Evolutionary conservation across 2,888 invertebrate species (phyloP), one percentile per base, ranked within the genome.

Genomic region (Globia sparganii): DNA sequence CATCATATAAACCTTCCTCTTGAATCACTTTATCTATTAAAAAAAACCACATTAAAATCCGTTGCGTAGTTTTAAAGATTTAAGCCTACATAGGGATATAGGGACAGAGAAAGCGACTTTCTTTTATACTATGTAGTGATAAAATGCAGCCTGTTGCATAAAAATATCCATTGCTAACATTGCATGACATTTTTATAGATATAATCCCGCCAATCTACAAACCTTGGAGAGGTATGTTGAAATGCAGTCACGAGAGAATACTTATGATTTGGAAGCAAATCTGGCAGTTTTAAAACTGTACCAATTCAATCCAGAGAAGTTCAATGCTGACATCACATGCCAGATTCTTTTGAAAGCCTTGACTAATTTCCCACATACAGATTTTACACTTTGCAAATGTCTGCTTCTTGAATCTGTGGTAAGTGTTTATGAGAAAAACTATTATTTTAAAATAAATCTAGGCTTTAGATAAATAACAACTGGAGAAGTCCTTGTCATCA

Each of bases 331-430:
- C 75, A 98, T 99, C 58, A 98, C 99, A 4, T 98, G 98, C 86
- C 98, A 98, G 91, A 99, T 99, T 90, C 97, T 99, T 65, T 94
- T 99, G 87, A 99, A 99, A 94, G 99, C 99, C 3, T 96, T 99
- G 62, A 99, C 99, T 18, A 99, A 99, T 94, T 97, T 99, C 88
- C 99, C 99, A 0, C 99, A 99, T 92, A 99, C 99, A 15, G 99
- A 99, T 95, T 99, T 99, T 92, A 99, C 99, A 67, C 97, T 99
- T 85, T 99, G 99, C 97, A 99, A 99, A 95, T 99, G 99, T 94
- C 97, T 99, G 75, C 97, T 99, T 78, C 98, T 98, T 85, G 98
- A 99, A 87, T 96, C 96, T 84, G 96, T 96, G 88, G 96, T 96
- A 90, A 94, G 93, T 91, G 21, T 15, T 49, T 74, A 18, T 70